Conservation (phyloP, 2,113 vertebrate species). For the Prietella phreatophila region DNA sequence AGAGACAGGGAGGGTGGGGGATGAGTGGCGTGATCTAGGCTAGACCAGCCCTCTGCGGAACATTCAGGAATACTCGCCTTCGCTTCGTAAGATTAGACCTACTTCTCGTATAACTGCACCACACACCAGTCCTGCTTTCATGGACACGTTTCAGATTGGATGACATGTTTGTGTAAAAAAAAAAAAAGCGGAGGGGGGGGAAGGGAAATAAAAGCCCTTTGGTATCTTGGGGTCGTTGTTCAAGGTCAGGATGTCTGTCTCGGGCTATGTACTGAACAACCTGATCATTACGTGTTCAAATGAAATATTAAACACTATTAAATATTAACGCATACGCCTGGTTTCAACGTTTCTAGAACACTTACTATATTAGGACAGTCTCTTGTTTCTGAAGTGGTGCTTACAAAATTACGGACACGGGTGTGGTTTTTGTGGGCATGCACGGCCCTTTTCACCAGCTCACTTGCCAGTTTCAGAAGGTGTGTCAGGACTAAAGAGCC, state of each 20-base stretch:
- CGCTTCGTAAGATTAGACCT: neutral
- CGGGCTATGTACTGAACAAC: neutral
- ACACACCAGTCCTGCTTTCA: neutral
- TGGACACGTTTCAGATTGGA: neutral
- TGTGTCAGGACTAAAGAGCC: neutral
- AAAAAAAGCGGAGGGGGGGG: neutral
- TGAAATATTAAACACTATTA: neutral
- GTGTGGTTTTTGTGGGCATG: neutral
- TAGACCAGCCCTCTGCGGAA: conserved; percentile 35
- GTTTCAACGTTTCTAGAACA: neutral
- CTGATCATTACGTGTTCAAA: too few relatives aligned
- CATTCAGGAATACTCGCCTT: neutral
- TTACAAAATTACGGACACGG: neutral
- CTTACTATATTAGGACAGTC: neutral
- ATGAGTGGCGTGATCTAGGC: conserved; percentile 37
- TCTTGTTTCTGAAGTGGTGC: neutral
- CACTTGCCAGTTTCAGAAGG: neutral
- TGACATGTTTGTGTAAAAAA: neutral
- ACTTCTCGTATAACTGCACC: neutral
- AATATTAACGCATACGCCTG: neutral
- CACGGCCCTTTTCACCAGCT: neutral
- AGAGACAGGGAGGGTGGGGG: neutral
- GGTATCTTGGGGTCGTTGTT: neutral
- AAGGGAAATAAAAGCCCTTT: neutral
- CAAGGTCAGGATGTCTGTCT: neutral